A percentile compares a stretch with the other conserved stretches of the same genome.
Conservation (phyloP, 2,888 invertebrate species). For the Masnerella sp. region DNA sequence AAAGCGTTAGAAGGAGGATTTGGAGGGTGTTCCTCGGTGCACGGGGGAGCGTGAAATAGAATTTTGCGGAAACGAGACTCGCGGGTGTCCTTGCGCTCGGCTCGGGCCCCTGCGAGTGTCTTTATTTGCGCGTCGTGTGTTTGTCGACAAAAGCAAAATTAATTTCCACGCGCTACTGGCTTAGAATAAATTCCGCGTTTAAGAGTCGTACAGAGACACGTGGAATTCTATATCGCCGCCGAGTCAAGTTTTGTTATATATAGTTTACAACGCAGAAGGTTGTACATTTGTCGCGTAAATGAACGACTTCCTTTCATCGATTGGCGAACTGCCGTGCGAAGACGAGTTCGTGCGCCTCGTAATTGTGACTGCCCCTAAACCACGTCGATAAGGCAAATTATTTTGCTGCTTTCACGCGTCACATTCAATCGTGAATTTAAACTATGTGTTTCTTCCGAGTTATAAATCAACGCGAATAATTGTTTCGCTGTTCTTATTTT, state of each 20-base stretch:
- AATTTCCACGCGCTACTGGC: slow-evolving; percentile 41
- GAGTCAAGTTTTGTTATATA: slow-evolving; percentile 30
- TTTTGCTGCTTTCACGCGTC: not conserved
- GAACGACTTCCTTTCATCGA: not conserved
- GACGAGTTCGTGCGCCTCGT: no score
- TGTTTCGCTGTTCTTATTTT: no score
- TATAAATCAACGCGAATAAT: not conserved
- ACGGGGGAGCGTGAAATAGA: slow-evolving; percentile 46
- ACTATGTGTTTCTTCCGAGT: not conserved
- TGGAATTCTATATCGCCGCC: slow-evolving; percentile 23
- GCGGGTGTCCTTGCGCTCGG: slow-evolving; percentile 42
- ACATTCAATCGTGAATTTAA: not conserved
- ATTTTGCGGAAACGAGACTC: slow-evolving; percentile 45
- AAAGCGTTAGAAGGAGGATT: slow-evolving; percentile 9
- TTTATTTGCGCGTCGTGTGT: slow-evolving; percentile 34
- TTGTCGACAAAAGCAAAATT: slow-evolving; percentile 44
- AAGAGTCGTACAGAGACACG: slow-evolving; percentile 20
- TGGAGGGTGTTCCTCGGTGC: slow-evolving; percentile 10
- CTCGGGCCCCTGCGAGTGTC: slow-evolving; percentile 23
- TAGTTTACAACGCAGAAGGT: not conserved
- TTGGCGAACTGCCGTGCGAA: not conserved
- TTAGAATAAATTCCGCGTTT: slow-evolving; percentile 32
- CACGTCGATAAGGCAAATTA: not conserved
- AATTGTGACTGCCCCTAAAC: no score
- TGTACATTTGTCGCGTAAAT: no score